These are phyloP conservation scores for Diplolepis rosae DNA, from an alignment of 2,888 invertebrate species.

Conservation along the genomic window DNA sequence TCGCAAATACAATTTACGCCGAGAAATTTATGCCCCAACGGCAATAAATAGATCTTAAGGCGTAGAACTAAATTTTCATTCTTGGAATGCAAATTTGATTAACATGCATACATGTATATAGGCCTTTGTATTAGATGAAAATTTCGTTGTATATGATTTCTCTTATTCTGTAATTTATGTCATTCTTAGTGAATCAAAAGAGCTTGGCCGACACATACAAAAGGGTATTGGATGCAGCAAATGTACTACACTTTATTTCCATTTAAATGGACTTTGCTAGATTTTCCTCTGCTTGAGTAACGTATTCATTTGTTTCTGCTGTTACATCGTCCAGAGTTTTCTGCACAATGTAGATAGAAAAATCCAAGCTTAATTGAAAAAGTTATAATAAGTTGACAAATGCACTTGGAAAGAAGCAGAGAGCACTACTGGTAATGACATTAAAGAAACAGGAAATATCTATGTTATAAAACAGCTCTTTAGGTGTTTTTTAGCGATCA, in stretches of 20 bases:
- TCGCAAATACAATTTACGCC: too few species aligned
- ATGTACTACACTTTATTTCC: slow-evolving; percentile 33
- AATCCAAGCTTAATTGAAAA: background rate
- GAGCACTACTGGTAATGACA: background rate
- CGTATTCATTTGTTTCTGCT: slow-evolving; percentile 9
- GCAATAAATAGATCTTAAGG: background rate
- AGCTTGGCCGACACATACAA: background rate
- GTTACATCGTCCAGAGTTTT: slow-evolving; percentile 15
- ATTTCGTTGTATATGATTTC: background rate
- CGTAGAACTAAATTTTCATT: background rate
- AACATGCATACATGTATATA: background rate
- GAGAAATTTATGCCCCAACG: background rate
- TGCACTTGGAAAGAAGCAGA: background rate
- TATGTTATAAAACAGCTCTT: too few species aligned
- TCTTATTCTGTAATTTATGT: background rate
- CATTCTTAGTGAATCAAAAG: background rate
- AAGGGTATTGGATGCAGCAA: slow-evolving; percentile 7
- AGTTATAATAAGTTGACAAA: slow-evolving; percentile 2
- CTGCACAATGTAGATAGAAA: background rate
- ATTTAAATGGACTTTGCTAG: slow-evolving; percentile 37
- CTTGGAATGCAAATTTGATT: background rate
- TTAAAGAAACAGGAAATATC: background rate
- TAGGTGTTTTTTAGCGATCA: too few species aligned
- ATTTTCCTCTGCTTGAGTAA: slow-evolving; percentile 27
- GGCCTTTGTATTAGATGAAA: background rate